Evolutionary conservation across 2,888 invertebrate species (phyloP), one percentile per base, ranked within the genome.

Genomic region (Lathronympha strigana): DNA sequence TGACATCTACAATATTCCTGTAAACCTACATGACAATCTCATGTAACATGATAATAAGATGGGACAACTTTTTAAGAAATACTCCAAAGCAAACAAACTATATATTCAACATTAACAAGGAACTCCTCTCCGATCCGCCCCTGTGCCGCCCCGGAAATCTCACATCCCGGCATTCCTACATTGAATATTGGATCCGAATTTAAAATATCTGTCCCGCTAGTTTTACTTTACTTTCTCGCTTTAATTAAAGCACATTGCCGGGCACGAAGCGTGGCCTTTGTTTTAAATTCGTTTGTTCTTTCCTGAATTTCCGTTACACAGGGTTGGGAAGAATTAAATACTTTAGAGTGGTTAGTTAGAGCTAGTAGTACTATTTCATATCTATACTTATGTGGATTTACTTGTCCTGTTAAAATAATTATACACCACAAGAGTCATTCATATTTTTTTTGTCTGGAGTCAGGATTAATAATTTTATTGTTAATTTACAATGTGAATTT

Each of bases 171-270:
- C 66, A 66, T 66, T 66, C 61, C 66, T 33, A 60, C 53, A 60
- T 61, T 38, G 66, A 66, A 66, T 66, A 66, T 66, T 61, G 66
- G 66, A 61, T 49, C 47, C 66, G 49, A 66, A 66, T 66, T 66
- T 66, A 54, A 66, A 61, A 66, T 66, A 49, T 64, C 45, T 23
- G 43, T 31, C 36, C 47, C 49, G 45, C 53, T 54, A 40, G 57
- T 57, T 57, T 53, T 54, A 40, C 53, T 61, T 66, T 13, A 49
- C 40, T 47, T 66, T 54, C 40, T 45, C 15, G 55, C 38, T 66
- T 54, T 61, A 66, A 66, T 66, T 66, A 58, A 64, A 53, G 43
- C 25, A 19, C n/a, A 31, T 43, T 43, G 28, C 17, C 19, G 11
- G 19, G 17, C 19, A 15, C 17, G 23, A 36, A 36, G 28, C 43